Evolutionary conservation across 1,140 invertebrate genomes (phyloP), one percentile per base, ranked within the genome.

Genomic region (Lanistes nyassanus): DNA sequence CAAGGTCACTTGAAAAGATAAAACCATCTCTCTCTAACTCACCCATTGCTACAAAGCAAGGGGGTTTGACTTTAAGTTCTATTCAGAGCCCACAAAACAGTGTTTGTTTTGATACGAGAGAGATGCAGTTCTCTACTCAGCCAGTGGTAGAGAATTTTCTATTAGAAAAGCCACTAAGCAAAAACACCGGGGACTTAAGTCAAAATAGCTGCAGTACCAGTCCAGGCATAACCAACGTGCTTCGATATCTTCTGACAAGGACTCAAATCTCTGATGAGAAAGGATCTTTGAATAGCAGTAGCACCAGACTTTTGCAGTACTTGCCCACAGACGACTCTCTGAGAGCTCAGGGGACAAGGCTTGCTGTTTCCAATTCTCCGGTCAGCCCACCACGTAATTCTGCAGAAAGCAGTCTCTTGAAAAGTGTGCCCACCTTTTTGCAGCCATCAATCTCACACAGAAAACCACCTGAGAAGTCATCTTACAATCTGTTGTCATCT

Each of bases 141-240:
- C 6, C 19, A 36, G 29, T 58, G 11, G 70, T 72, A 37, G 70
- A 72, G 11, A 72, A 72, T 56, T 72, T 72, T 42, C 56, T 72
- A 23, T 26, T 72, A 9, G 56, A 26, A 3, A 9, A 55, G 13
- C 11, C 55, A 19, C 19, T 21, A 34, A 2, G 19, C 6, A 21
- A 64, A 34, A 31, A 6, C 31, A 31, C 6, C 2, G 19, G 29
- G 19, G 62, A 34, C 6, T 16, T 6, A 64, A 31, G 19, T 6
- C 19, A 64, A 31, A 31, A 34, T 26, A 37, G 9, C 23, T 34
- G 5, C 4, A 31, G 34, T 39, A 56, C 26, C 16, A 26, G 55
- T 29, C 56, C 2, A 7, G 26, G 36, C 23, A 37, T 23, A n/a
- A 23, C 70, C 29, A 56, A 51, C 51, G n/a, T 70, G 70, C 56